Conservation (phyloP, 2,113 vertebrate species). For the Nerophis lumbriciformis region DNA sequence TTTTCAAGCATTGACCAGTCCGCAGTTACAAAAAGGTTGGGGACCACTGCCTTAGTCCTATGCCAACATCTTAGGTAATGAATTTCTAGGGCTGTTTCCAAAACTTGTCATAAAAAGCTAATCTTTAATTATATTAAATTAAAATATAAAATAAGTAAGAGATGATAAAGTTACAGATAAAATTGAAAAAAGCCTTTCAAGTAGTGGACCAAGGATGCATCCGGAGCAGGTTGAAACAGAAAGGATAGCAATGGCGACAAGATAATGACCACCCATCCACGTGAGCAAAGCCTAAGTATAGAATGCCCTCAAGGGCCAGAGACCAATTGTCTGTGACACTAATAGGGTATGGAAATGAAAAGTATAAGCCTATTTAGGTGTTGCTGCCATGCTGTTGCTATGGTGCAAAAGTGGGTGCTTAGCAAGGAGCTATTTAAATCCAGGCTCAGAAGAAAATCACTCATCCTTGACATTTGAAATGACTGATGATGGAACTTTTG, state of each 20-base stretch:
- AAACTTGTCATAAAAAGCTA: slow-evolving; percentile 5
- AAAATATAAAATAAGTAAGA: too few relatives aligned
- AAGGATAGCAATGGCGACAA: slow-evolving; percentile 23
- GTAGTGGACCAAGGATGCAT: not conserved
- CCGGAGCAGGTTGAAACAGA: slow-evolving; percentile 47
- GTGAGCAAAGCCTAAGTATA: slow-evolving; percentile 21
- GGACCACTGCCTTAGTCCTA: not conserved
- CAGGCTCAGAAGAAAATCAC: slow-evolving; percentile 12
- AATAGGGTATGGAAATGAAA: slow-evolving; percentile 50
- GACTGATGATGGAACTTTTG: slow-evolving; percentile 14
- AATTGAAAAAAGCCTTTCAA: too few relatives aligned
- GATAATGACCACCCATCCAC: slow-evolving; percentile 29
- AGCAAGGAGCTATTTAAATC: slow-evolving; percentile 8
- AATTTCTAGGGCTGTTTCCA: not conserved
- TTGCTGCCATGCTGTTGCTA: slow-evolving; percentile 15
- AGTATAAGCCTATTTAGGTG: slow-evolving; percentile 35
- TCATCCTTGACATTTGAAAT: slow-evolving; percentile 16
- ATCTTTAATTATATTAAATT: too few relatives aligned
- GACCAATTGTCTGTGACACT: slow-evolving; percentile 31
- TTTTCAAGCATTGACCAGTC: too few relatives aligned
- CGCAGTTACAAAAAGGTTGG: too few relatives aligned
- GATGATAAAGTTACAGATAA: too few relatives aligned
- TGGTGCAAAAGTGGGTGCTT: slow-evolving; percentile 11
- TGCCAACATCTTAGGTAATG: slow-evolving; percentile 27
- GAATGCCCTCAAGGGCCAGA: slow-evolving; percentile 2